Evolutionary conservation across 2,888 invertebrate genomes (phyloP).

Genomic region (Parnassius apollo): DNA sequence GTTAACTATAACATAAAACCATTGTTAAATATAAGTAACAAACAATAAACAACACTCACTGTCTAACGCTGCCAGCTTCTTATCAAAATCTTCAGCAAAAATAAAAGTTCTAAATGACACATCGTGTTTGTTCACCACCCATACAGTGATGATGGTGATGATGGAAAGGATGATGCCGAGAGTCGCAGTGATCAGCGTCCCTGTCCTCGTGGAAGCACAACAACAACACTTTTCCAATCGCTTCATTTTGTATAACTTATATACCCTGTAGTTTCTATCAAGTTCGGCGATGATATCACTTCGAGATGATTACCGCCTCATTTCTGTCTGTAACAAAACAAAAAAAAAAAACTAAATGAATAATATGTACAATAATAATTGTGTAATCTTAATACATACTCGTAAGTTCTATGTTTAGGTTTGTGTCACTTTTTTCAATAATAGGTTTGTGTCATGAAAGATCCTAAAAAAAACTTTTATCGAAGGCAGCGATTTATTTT

Average conservation of each 20-base stretch:
- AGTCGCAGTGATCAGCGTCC: constrained; percentile 86
- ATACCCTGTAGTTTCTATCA: constrained; percentile 8
- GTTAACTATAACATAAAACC: no score
- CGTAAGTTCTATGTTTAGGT: no score
- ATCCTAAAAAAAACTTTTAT: no score
- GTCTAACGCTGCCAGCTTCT: constrained; percentile 82
- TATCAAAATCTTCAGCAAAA: constrained; percentile 82
- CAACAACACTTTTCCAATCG: constrained; percentile 86
- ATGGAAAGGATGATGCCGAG: constrained; percentile 89
- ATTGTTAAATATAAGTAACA: neutral
- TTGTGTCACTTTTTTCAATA: no score
- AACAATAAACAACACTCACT: constrained; percentile 64
- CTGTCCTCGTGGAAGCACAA: constrained; percentile 86
- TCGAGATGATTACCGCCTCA: constrained; percentile 31
- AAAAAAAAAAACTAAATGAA: neutral
- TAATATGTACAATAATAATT: no score
- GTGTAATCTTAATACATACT: no score
- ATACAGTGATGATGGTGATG: constrained; percentile 84
- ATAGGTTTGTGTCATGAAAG: no score
- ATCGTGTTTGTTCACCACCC: constrained; percentile 77
- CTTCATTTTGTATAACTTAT: constrained; percentile 50
- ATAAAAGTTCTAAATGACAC: constrained; percentile 89
- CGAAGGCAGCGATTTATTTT: no score
- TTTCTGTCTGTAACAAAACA: constrained; percentile 36
- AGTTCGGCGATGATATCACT: neutral